Conservation (phyloP, 2,888 invertebrate genomes). For the Ophioninae sp. region DNA sequence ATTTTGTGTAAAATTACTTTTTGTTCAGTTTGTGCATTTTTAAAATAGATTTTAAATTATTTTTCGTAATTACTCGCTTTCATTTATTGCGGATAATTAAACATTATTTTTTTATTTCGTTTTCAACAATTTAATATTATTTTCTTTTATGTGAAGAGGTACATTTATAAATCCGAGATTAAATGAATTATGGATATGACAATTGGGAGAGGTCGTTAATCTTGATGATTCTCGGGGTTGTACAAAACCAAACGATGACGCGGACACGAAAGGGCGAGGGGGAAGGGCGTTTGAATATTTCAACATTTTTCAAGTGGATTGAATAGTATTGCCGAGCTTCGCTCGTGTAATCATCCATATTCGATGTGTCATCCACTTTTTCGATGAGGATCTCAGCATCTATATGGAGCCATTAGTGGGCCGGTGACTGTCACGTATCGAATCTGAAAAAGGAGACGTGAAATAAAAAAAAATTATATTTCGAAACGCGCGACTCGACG, state of each 20-base stretch:
- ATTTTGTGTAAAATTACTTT: too few species aligned
- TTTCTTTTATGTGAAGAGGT: background rate
- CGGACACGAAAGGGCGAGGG: background rate
- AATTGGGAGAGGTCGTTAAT: background rate
- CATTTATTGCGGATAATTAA: too few species aligned
- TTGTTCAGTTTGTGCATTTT: too few species aligned
- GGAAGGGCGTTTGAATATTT: conserved; percentile 21
- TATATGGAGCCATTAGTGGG: background rate
- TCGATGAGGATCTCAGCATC: background rate
- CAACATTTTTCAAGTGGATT: conserved; percentile 19
- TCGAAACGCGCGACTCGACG: background rate
- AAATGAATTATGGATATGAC: background rate
- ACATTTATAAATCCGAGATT: background rate
- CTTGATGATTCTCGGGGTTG: conserved; percentile 21
- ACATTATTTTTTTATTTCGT: too few species aligned
- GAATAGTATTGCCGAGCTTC: conserved; percentile 3
- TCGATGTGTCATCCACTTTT: conserved; percentile 18
- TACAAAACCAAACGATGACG: background rate
- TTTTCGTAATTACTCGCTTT: too few species aligned
- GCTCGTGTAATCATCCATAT: conserved; percentile 11
- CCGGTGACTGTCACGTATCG: background rate
- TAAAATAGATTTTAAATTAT: too few species aligned
- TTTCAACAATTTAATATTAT: too few species aligned
- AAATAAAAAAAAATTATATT: background rate
- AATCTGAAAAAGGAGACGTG: background rate